phyloP scores from a whole-genome alignment of 2,797 vertebrate genomes.

The Carcharodon carcharias region DNA sequence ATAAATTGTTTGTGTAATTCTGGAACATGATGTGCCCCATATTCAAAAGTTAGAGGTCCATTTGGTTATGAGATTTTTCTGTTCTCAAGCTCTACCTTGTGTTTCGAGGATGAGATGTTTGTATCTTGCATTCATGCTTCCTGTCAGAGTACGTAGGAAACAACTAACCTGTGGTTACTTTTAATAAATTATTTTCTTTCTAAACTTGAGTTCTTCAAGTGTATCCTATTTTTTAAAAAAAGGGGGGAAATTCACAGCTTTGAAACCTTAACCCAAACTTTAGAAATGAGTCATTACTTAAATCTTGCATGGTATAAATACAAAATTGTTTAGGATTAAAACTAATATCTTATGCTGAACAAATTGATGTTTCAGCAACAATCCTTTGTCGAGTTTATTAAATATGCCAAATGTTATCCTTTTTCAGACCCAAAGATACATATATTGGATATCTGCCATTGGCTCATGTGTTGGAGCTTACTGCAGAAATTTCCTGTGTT shows the following conservation, averaged over 20 bases:
- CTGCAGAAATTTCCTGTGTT: slow-evolving; percentile 92
- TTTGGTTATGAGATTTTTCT: background rate
- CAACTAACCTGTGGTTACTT: background rate
- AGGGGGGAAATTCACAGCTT: background rate
- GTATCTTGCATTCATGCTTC: background rate
- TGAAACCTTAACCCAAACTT: background rate
- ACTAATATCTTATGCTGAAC: background rate
- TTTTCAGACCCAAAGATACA: slow-evolving; percentile 76
- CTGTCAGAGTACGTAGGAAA: background rate
- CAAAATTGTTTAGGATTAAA: background rate
- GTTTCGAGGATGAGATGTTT: background rate
- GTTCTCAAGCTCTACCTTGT: background rate
- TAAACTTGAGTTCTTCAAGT: background rate
- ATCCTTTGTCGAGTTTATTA: background rate
- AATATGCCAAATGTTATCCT: slow-evolving; percentile 10
- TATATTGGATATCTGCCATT: slow-evolving; percentile 94
- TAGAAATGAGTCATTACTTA: background rate
- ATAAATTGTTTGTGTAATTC: background rate
- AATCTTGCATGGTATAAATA: background rate
- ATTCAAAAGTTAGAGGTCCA: background rate
- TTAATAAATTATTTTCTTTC: background rate
- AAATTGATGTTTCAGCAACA: background rate
- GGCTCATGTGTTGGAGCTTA: slow-evolving; percentile 93
- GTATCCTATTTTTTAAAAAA: background rate
- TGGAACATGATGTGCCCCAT: background rate